Conservation (phyloP, 2,797 vertebrate genomes). For the Gambusia yucatana region DNA sequence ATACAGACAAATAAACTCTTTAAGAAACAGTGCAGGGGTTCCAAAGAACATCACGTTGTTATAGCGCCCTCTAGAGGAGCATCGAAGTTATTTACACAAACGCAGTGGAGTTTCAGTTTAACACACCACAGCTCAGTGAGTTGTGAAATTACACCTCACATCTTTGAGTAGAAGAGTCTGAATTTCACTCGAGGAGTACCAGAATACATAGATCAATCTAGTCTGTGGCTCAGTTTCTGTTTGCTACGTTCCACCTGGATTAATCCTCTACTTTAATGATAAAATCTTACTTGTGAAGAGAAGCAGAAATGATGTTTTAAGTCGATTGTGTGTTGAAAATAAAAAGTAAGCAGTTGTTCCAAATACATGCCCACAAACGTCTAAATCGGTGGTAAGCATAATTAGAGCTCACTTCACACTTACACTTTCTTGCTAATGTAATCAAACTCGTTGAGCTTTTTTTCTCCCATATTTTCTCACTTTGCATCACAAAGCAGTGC, state of each 20-base stretch:
- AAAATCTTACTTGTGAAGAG: slow-evolving; percentile 1
- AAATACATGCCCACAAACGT: neutral
- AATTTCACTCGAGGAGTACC: slow-evolving; percentile 34
- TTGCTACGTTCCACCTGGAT: slow-evolving; percentile 40
- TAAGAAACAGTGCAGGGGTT: neutral
- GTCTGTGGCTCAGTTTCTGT: slow-evolving; percentile 17
- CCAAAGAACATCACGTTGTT: slow-evolving; percentile 1
- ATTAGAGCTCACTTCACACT: neutral
- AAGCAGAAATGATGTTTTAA: slow-evolving; percentile 1
- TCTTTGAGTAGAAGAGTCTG: slow-evolving; percentile 44
- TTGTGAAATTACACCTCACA: slow-evolving; percentile 62
- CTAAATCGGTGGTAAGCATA: neutral
- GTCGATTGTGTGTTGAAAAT: slow-evolving; percentile 19
- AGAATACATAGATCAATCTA: neutral
- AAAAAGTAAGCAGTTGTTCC: slow-evolving; percentile 18
- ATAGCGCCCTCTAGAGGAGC: slow-evolving; percentile 61
- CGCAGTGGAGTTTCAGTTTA: slow-evolving; percentile 28
- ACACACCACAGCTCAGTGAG: slow-evolving; percentile 54
- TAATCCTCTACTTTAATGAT: slow-evolving; percentile 21
- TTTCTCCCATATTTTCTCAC: neutral
- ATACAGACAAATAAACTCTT: neutral
- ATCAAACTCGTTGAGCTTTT: neutral
- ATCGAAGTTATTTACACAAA: slow-evolving; percentile 14
- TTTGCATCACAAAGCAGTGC: neutral
- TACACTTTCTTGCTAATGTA: neutral